Evolutionary conservation across 2,888 invertebrate genomes (phyloP), one percentile per base, ranked within the genome.

Genomic region (Brachylomia viminalis): DNA sequence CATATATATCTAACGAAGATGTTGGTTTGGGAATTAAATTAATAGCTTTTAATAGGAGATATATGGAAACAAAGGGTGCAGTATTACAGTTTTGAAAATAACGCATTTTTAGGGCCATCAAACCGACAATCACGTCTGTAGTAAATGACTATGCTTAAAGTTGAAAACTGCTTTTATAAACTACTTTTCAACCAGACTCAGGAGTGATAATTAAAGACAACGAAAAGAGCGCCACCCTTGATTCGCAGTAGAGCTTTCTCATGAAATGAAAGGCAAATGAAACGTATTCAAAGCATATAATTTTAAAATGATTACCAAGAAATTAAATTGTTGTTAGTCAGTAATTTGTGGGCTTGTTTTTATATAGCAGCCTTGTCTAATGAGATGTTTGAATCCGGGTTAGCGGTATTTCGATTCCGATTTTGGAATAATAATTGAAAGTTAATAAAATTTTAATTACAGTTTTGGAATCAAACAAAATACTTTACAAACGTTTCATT

Each of bases 291-390:
- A 58, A 58, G n/a, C 38, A 52, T 56, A 20, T 58, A 33, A 79
- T 79, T 83, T 79, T 33, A 38, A 52, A 77, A 45, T 54, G 13
- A 56, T 49, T 75, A 74, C 45, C 4, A 13, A 20, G 7, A 6
- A 56, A 59, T 66, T 52, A 80, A 59, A 80, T 52, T 30, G 49
- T 27, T 68, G 15, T 47, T 17, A 42, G 27, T 30, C 0, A 23
- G 13, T 54, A 56, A 27, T 54, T 69, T 56, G 38, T 61, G 17
- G 15, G 33, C 33, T 58, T 45, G 30, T 76, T 82, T 47, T 64
- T 64, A 23, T 69, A 20, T 27, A 27, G n/a, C 7, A 67, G 20
- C 6, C 56, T 30, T 61, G 15, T 52, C 23, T 64, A 65, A 45
- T 67, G 11, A 52, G 15, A 30, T 23, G n/a, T 66, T 69, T 56